Evolutionary conservation across 2,888 invertebrate species (phyloP), one percentile per base, ranked within the genome.

Genomic region (Oscheius onirici): DNA sequence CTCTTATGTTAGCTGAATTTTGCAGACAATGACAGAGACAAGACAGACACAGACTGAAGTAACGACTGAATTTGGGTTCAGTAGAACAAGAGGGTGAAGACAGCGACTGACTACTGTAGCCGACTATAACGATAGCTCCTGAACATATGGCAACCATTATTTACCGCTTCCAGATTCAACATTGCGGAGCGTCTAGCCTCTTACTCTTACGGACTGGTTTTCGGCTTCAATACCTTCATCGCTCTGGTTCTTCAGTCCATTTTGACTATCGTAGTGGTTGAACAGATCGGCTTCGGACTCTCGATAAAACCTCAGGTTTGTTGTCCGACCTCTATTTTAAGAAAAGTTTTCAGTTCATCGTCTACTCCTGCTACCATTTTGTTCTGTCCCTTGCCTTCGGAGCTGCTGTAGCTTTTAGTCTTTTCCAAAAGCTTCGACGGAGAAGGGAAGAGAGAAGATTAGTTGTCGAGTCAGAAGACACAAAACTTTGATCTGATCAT

Each of bases 141-240:
- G n/a, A n/a, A n/a, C n/a, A n/a, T n/a, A n/a, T n/a, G 5, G 8
- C 34, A 34, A 34, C 34, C 34, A 34, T 6, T 34, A 8, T 8
- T 8, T 3, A 34, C 5, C 8, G 5, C 8, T 34, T 34, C 34
- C 34, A 95, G 94, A 88, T 92, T 93, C 66, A 94, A 95, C 90
- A 92, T 95, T 69, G 95, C 95, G 0, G 91, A 92, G 75, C 90
- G 92, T 75, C 90, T 95, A 71, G 91, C 91, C 69, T 92, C 93
- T 82, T 93, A 95, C 66, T 93, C 94, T 88, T 95, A 93, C 88
- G 95, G 94, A 0, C 90, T 95, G 3, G 92, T 96, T 77, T 95
- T 95, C 88, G 95, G 95, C 3, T 91, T 95, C 79, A 95, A 95
- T 88, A 94, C 93, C 0, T 92, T 95, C 69, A 76, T 93, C 0